These are phyloP conservation scores for Epiblema foenella DNA, from an alignment of 2,888 invertebrate species.

Conservation along the genomic window DNA sequence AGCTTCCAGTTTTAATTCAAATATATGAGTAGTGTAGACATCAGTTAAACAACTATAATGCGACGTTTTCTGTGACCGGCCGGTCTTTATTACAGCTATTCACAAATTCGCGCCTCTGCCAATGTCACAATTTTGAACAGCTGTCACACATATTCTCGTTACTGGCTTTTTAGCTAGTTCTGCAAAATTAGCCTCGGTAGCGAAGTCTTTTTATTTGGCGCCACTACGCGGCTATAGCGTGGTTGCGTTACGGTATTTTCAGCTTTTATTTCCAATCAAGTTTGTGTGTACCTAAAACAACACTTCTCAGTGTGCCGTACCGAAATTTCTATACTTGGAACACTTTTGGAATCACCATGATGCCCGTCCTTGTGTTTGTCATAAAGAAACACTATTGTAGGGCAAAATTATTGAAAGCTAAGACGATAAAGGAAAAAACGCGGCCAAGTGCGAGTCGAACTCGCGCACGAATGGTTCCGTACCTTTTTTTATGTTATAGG, in stretches of 20 bases:
- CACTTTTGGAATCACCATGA: background rate
- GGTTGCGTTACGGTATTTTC: background rate
- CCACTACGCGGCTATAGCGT: background rate
- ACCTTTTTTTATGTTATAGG: no score
- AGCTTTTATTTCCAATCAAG: background rate
- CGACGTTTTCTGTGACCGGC: constrained; percentile 45
- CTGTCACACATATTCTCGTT: constrained; percentile 57
- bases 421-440: no score
- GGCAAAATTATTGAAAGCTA: no score
- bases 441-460: no score
- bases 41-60: constrained; percentile 47
- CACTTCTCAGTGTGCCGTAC: background rate
- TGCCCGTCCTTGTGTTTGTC: no score
- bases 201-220: background rate
- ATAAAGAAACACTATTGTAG: no score
- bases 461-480: no score
- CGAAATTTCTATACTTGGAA: background rate
- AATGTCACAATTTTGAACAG: constrained; percentile 55
- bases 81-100: constrained; percentile 54
- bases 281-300: background rate
- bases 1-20: no score
- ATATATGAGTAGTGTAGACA: background rate
- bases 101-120: constrained; percentile 56
- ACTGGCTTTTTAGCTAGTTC: constrained; percentile 40
- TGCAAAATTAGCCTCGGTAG: constrained; percentile 24